Conservation (phyloP, 1,140 invertebrate genomes). For the Diabrotica undecimpunctata region DNA sequence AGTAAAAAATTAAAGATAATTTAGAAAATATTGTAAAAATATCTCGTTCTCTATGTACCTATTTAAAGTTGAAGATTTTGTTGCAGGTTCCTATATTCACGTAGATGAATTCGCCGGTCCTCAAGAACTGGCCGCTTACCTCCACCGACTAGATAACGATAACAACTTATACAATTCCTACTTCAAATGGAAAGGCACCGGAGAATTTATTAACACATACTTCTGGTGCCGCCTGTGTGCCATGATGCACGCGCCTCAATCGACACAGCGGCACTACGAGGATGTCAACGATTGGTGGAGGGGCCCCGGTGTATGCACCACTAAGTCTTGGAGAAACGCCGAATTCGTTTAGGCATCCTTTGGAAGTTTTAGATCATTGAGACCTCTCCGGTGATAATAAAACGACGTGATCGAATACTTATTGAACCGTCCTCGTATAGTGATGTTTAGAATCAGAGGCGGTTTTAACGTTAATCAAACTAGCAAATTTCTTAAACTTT, state of each 20-base stretch:
- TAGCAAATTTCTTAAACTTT: too few species aligned
- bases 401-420: neutral
- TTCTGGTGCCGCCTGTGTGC: slow-evolving; percentile 95
- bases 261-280: slow-evolving; percentile 63
- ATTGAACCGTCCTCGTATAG: neutral
- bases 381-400: neutral
- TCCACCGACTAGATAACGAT: slow-evolving; percentile 79
- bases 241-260: slow-evolving; percentile 72
- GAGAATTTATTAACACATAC: slow-evolving; percentile 91
- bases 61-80: neutral
- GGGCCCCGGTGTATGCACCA: slow-evolving; percentile 66
- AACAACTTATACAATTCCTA: slow-evolving; percentile 89
- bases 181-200: slow-evolving; percentile 86
- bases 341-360: slow-evolving; percentile 30
- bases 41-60: too few species aligned
- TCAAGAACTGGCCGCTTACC: slow-evolving; percentile 78
- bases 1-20: too few species aligned
- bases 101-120: slow-evolving; percentile 90
- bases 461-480: too few species aligned
- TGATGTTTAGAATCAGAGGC: neutral
- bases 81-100: slow-evolving; percentile 73
- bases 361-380: neutral
- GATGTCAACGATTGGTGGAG: slow-evolving; percentile 88
- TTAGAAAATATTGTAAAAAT: too few species aligned
- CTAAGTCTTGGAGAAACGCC: slow-evolving; percentile 62